Percentiles rank a stretch among this genome's conserved stretches.
Conservation (phyloP, 1,140 invertebrate genomes). For the Pogonus chalceus region DNA sequence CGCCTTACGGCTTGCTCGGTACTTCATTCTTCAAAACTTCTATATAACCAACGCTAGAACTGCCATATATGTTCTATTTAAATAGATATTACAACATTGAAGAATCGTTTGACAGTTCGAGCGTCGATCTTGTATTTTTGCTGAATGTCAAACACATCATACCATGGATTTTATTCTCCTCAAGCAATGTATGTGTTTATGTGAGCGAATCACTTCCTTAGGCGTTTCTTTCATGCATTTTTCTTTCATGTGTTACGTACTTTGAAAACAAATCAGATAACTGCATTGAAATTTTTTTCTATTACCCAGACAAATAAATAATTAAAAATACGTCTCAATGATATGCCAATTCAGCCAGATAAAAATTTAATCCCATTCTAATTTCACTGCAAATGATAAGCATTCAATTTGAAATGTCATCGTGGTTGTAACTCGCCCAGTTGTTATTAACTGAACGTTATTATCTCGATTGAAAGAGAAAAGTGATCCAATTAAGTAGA, state of each 20-base stretch:
- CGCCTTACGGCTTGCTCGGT: background rate
- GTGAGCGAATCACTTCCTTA: background rate
- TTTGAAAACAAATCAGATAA: too few species aligned
- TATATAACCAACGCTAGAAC: too few species aligned
- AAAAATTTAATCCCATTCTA: too few species aligned
- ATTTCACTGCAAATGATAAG: too few species aligned
- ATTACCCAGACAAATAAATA: too few species aligned
- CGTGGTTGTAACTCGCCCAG: background rate
- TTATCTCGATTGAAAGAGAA: background rate
- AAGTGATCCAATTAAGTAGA: background rate
- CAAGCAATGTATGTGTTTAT: background rate
- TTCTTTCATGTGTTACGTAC: too few species aligned
- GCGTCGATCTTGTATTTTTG: background rate
- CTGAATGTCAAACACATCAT: conserved; percentile 3
- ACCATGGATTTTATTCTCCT: background rate
- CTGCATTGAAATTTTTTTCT: too few species aligned
- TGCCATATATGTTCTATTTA: too few species aligned
- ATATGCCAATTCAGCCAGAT: too few species aligned
- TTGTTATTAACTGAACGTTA: background rate
- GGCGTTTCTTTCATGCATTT: conserved; percentile 3
- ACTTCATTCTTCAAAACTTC: too few species aligned
- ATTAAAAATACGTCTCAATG: too few species aligned
- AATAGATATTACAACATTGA: too few species aligned
- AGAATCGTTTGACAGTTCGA: background rate
- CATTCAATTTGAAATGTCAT: background rate